Base-by-base conservation (phyloP, 2,797 vertebrate species). In the Danio kyathit region DNA sequence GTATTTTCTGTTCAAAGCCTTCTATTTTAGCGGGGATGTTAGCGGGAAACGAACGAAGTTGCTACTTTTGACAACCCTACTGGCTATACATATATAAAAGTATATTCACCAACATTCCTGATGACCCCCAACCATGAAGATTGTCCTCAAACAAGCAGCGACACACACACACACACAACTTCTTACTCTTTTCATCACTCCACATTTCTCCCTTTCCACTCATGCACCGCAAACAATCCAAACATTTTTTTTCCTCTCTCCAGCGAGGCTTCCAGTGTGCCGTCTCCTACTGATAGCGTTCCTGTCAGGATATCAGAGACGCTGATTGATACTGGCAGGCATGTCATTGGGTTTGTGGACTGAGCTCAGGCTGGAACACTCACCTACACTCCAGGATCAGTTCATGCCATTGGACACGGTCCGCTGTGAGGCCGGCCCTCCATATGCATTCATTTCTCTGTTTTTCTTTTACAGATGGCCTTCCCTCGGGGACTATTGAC, bases 271-370 rank as follows among this genome's bases (percentile, higher is more conserved):
- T 76, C 81, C 85, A 86, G 82, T 86, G 88, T 89, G 80, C 79
- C 59, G 12, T 46, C 75, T 74, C 73, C 16, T 82, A 81, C 54
- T 74, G 86, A 82, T 83, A 76, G 72, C 71, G 72, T 82, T 81
- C 80, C 83, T 76, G 84, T 88, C 90, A 84, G 86, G 91, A 91
- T 89, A 88, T 89, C 38, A 46, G 19, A 83, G 92, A 92, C 89
- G 83, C 83, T 93, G 90, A 95, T 93, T 90, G 74, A 75, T 87
- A 86, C 86, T 90, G 91, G 91, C 93, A 95, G 88, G 91, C 93
- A 83, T 94, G 91, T 93, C 94, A 95, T 94, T 92, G 92, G 88
- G 89, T 94, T 86, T 87, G 84, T 89, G 89, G 82, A 90, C 91
- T 90, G 84, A 88, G 90, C 92, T 86, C 66, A 74, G 81, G 61